phyloP scores from a whole-genome alignment of 2,113 vertebrate species.

The Poecile atricapillus region DNA sequence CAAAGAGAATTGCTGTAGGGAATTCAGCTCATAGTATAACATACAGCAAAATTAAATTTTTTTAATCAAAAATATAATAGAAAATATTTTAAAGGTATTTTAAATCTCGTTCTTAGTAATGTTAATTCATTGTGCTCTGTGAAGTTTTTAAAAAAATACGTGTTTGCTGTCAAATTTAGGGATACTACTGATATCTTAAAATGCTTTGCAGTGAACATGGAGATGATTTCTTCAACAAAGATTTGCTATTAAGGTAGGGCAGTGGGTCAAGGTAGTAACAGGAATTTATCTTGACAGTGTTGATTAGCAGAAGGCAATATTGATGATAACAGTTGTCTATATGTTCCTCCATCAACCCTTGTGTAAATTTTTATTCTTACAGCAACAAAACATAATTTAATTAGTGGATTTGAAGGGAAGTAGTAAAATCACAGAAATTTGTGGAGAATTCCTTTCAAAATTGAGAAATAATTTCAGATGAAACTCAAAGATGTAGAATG shows the following conservation, averaged over 20 bases:
- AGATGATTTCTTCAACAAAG: background rate
- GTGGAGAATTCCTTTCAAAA: background rate
- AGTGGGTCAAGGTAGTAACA: background rate
- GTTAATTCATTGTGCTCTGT: background rate
- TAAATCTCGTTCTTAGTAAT: background rate
- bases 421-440: background rate
- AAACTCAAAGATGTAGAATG: background rate
- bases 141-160: background rate
- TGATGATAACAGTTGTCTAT: background rate
- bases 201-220: background rate
- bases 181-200: background rate
- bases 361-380: background rate
- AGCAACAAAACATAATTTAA: background rate
- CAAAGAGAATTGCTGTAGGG: background rate
- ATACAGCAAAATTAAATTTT: background rate
- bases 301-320: background rate
- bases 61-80: background rate
- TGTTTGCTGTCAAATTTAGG: background rate
- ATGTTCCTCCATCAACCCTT: background rate
- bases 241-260: background rate
- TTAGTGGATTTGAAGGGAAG: background rate
- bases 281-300: background rate
- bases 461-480: background rate
- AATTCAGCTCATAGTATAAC: background rate
- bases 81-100: background rate